Base-by-base conservation (phyloP, 2,888 invertebrate genomes). In the Agrotis exclamationis region DNA sequence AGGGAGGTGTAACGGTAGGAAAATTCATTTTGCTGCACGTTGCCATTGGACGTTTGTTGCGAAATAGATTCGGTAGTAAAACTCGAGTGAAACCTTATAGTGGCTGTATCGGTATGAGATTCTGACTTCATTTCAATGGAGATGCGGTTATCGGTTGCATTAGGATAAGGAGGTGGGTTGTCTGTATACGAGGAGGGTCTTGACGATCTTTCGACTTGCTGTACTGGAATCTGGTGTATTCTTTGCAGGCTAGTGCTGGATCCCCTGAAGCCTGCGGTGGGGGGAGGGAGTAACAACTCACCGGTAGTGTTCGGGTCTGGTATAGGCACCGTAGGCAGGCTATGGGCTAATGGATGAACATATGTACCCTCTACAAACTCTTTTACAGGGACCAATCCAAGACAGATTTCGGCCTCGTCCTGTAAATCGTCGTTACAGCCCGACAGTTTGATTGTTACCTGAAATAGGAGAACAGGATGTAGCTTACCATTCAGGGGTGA, bases 361-460 rank as follows among this genome's bases (percentile, higher is more conserved):
- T 92, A 93, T 0, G 73, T 70, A 0, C 80, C 83, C 0, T 80
- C 74, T 0, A 80, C 58, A 3, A 85, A 84, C 24, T 83, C 84
- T 39, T 66, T 48, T 1, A 92, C 48, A 0, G 94, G 94, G 1
- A 93, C 77, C 13, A 93, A 74, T 0, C 95, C 95, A n/a, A 95
- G 79, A 51, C 88, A 89, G 24, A 95, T 85, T 59, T 93, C 92
- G 0, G 88, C 76, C 64, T 93, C 92, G 28, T 94, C 94, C 68
- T 88, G 82, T 5, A 92, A 33, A 3, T 92, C 90, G 28, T 91
- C 90, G 75, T 89, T 91, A 83, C 94, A 95, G 1, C 93, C 95
- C 0, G 94, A 90, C n/a, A 93, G 60, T 75, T 89, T 89, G 64
- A 94, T 73, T 67, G 79, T 91, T 18, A 89, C 87, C 95, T 95